Conservation (phyloP, 2,113 vertebrate genomes). For the Benitochromis conjunctus region DNA sequence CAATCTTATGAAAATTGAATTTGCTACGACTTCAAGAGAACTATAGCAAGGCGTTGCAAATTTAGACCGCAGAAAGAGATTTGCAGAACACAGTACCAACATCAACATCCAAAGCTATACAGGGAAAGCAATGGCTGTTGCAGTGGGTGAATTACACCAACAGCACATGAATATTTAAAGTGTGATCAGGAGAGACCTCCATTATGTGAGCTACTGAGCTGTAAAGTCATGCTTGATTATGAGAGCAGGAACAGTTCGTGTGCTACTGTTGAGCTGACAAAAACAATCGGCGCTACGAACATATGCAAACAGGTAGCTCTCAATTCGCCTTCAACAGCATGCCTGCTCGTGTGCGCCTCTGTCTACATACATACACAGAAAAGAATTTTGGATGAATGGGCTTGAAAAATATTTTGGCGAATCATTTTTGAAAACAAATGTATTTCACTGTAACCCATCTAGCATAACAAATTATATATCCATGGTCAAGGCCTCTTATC, state of each 20-base stretch:
- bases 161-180: conserved; percentile 67
- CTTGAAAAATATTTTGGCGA: neutral
- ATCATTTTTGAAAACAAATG: neutral
- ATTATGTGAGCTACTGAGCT: conserved; percentile 47
- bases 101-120: neutral
- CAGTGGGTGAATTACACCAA: conserved; percentile 36
- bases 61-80: conserved; percentile 8
- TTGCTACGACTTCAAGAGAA: neutral
- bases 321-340: neutral
- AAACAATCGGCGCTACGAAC: conserved; percentile 3
- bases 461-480: neutral
- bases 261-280: neutral
- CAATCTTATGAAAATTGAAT: conserved; percentile 13
- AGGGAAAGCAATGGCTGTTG: conserved; percentile 9
- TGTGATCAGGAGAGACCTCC: conserved; percentile 46
- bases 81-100: neutral
- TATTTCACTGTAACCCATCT: neutral
- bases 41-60: conserved; percentile 7
- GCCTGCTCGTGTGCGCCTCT: neutral
- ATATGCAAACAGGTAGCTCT: neutral
- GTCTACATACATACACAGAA: neutral
- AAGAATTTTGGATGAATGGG: fast-evolving
- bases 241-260: conserved; percentile 18
- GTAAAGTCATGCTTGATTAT: conserved; percentile 50
- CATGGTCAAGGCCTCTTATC: neutral